Percentiles rank a stretch among this genome's conserved stretches.
These are phyloP conservation scores for Antheraea assamensis DNA, from an alignment of 2,888 invertebrate genomes.

Conservation along the genomic window DNA sequence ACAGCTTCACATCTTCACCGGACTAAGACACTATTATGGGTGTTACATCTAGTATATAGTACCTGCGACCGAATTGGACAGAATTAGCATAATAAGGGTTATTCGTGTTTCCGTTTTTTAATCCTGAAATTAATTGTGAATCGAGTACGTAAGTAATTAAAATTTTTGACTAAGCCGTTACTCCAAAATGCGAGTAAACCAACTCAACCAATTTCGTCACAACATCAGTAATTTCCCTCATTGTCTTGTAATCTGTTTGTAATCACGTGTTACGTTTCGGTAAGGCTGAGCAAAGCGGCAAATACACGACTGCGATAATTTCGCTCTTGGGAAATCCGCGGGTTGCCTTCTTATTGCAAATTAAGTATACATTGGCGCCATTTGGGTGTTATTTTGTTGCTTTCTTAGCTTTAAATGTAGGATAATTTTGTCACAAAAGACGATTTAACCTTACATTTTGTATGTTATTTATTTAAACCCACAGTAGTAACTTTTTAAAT, in stretches of 20 bases:
- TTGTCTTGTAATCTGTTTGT: constrained; percentile 26
- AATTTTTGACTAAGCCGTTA: neutral
- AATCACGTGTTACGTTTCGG: constrained; percentile 39
- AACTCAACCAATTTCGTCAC: constrained; percentile 7
- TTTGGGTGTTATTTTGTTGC: constrained; percentile 17
- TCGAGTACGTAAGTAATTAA: neutral
- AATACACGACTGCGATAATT: constrained; percentile 54
- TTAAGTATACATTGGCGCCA: constrained; percentile 38
- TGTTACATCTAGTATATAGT: neutral
- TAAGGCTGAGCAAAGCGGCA: constrained; percentile 38
- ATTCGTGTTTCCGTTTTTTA: too few species aligned
- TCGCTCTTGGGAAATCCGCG: constrained; percentile 59
- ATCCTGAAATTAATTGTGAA: too few species aligned
- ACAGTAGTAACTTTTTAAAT: neutral
- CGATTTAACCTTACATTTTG: neutral
- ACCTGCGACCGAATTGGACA: neutral
- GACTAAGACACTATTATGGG: neutral
- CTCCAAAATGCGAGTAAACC: neutral
- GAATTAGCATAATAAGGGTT: neutral
- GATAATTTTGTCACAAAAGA: neutral
- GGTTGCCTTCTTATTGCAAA: constrained; percentile 47
- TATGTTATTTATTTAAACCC: neutral
- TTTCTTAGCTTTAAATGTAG: constrained; percentile 21
- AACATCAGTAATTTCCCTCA: constrained; percentile 18
- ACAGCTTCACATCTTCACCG: too few species aligned